phyloP scores from a whole-genome alignment of 1,140 invertebrate genomes.

The Anthonomus grandis region DNA sequence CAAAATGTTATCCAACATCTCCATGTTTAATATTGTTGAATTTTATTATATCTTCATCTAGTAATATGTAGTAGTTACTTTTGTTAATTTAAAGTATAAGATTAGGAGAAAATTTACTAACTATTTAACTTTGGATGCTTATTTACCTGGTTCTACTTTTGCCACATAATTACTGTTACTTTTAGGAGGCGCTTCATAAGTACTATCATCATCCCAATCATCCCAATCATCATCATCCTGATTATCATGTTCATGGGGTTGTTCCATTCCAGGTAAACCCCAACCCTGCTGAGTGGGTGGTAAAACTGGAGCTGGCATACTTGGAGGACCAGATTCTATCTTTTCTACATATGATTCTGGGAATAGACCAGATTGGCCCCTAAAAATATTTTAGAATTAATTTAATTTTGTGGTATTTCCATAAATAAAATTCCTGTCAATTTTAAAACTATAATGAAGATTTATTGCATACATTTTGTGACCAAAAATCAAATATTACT shows the following conservation, averaged over 20 bases:
- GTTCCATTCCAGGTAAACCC: conserved; percentile 15
- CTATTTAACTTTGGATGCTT: too few relatives aligned
- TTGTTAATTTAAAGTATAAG: too few relatives aligned
- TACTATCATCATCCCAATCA: conserved; percentile 57
- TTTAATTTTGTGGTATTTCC: too few relatives aligned
- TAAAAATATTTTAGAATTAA: conserved; percentile 31
- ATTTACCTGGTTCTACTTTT: conserved; percentile 14
- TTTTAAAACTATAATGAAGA: too few relatives aligned
- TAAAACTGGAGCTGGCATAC: conserved; percentile 45
- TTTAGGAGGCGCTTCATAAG: conserved; percentile 59
- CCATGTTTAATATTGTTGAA: too few relatives aligned
- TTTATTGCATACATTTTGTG: too few relatives aligned
- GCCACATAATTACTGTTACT: conserved; percentile 42
- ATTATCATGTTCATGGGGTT: conserved; percentile 17
- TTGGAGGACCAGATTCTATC: conserved; percentile 44
- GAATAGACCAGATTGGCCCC: conserved; percentile 81
- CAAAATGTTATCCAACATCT: too few relatives aligned
- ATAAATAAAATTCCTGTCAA: too few relatives aligned
- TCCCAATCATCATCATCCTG: conserved; percentile 61
- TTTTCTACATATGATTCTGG: conserved; percentile 85
- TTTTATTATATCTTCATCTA: too few relatives aligned
- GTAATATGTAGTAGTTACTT: too few relatives aligned
- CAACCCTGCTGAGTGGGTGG: conserved; percentile 44
- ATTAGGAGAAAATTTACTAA: too few relatives aligned
- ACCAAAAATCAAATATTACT: too few relatives aligned